Evolutionary conservation across 1,140 invertebrate species (phyloP), one percentile per base, ranked within the genome.

Genomic region (Acromyrmex echinatior): DNA sequence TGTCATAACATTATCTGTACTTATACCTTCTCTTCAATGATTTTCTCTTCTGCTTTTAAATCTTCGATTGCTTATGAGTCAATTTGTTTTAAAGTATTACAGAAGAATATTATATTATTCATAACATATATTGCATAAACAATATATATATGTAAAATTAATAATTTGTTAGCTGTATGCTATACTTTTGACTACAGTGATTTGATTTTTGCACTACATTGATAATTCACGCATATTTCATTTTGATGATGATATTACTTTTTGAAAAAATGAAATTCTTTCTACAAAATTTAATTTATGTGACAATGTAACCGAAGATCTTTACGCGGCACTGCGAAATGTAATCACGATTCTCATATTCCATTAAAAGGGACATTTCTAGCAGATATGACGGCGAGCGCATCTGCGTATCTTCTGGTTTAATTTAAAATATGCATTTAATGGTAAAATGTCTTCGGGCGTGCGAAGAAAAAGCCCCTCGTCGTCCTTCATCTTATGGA

Each of bases 381-480:
- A 51, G 56, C 58, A 21, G 80, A 21, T 76, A 62, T 49, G 71
- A 74, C 56, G 53, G 25, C 53, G 4, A 35, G 53, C 68, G 53
- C 68, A 76, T 62, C 79, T 81, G 62, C 79, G 66, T 74, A 73
- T 73, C 39, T 82, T 28, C 39, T 62, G 39, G 68, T 84, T 84
- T 84, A 84, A 84, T 84, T 84, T 84, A 76, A 84, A 84, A 84
- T 84, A 84, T 84, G 68, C 70, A 76, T 84, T 84, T 84, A 84
- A 76, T 51, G 70, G 28, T 76, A 76, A 76, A 84, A 76, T 76
- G 56, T 74, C 80, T 82, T 73, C 56, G 25, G 56, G 80, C 80
- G 56, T 21, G 70, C 56, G 80, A 76, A 51, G 70, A 74, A 76
- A 84, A 62, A 84, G 70, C 49, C 28, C 18, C 9, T 31, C 53